Evolutionary conservation across 1,140 invertebrate genomes (phyloP), one percentile per base, ranked within the genome.

Genomic region (Aphaenogaster floridana): DNA sequence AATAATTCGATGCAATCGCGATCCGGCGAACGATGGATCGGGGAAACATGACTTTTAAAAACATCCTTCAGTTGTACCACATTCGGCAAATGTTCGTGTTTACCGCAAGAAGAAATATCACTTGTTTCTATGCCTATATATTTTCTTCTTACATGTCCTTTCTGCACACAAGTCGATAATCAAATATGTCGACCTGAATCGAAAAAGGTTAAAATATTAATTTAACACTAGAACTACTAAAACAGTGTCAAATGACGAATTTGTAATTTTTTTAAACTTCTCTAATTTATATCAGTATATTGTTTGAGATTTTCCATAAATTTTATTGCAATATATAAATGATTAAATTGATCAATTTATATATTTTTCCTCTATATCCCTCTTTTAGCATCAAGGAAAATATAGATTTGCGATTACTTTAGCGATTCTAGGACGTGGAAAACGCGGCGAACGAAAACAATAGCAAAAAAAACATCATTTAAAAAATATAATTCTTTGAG

Each of bases 1-100:
- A 74, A 61, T 84, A 74, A 76, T 76, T 74, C 69, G 42, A 84
- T 48, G 80, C 80, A 36, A 61, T 74, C 68, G 54, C 69, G 69
- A 61, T 74, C 34, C 45, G 45, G 42, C 71, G 50, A 48, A 54
- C 66, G 66, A 36, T 34, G 64, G 7, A 59, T 72, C 50, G 36
- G 48, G 52, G 36, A 80, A 81, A 72, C 50, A 39, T 57, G 79
- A 81, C 50, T 81, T 15, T 81, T 71, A 72, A 42, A 57, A 71
- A 57, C 42, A 9, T n/a, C 15, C 15, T 54, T 28, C 21, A 34
- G 36, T n/a, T 28, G 36, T 21, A 68, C 8, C n/a, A 15, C 48
- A 39, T 61, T 45, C 3, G 54, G 11, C 57, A 48, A 77, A 15
- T 52, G 28, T 59, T 34, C 15, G 4, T 68, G 34, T 79, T 79